Evolutionary conservation across 2,797 vertebrate genomes (phyloP).

Genomic region (Pangasius sanitwongsei): DNA sequence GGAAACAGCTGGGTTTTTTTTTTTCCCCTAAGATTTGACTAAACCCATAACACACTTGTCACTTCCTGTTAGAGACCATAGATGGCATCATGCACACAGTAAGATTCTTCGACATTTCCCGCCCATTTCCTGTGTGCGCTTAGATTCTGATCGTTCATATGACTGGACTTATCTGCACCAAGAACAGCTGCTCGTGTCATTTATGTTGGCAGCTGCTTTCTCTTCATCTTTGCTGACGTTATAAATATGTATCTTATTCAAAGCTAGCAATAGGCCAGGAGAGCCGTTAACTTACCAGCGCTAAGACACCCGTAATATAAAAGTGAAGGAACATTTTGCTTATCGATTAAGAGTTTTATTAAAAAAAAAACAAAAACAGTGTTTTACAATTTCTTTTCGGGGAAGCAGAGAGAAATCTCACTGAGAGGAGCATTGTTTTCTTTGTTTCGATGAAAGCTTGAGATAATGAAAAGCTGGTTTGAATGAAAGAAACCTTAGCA

Average conservation of each 20-base stretch:
- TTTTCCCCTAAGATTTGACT: too few relatives aligned
- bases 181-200: conserved; percentile 13
- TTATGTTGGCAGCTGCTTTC: conserved; percentile 8
- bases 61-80: neutral
- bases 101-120: neutral
- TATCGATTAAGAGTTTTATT: neutral
- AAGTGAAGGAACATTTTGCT: conserved; percentile 31
- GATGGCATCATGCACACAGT: conserved; percentile 8
- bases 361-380: conserved; percentile 16
- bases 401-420: conserved; percentile 1
- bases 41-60: neutral
- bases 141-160: conserved; percentile 25
- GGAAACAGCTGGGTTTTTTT: conserved; percentile 9
- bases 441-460: neutral
- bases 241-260: conserved; percentile 1
- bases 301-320: neutral
- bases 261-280: conserved; percentile 25
- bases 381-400: conserved; percentile 17
- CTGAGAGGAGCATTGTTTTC: neutral
- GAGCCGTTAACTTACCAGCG: neutral
- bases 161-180: conserved; percentile 30
- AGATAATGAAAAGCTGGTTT: neutral
- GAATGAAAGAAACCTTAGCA: neutral
- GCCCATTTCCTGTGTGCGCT: neutral
- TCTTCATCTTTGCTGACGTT: neutral